Evolutionary conservation across 2,113 vertebrate species (phyloP).

Genomic region (Sinosuthora webbiana): DNA sequence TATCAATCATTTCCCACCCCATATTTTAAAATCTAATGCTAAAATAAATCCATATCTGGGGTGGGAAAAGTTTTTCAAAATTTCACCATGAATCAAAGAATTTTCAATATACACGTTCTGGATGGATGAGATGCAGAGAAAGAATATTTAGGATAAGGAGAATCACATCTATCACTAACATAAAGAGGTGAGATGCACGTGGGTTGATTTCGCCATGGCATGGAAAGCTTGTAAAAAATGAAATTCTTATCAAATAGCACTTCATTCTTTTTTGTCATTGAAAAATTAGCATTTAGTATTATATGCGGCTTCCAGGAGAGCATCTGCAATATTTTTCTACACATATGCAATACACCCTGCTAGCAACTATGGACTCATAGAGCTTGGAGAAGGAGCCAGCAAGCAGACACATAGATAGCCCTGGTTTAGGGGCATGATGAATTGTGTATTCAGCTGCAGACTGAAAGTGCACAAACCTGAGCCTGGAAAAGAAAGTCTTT

Average conservation of each 20-base stretch:
- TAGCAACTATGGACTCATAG: accelerated
- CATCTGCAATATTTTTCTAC: background rate
- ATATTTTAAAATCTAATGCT: background rate
- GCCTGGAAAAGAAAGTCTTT: background rate
- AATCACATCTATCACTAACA: background rate
- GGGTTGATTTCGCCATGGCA: background rate
- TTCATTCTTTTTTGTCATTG: background rate
- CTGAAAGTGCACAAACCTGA: background rate
- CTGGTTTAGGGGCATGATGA: background rate
- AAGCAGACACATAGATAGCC: background rate
- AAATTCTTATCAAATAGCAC: background rate
- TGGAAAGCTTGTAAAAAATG: background rate
- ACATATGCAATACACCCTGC: background rate
- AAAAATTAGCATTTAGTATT: background rate
- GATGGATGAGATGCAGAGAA: background rate
- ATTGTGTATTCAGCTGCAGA: background rate
- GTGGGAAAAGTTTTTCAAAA: background rate
- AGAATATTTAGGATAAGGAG: background rate
- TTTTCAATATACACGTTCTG: background rate
- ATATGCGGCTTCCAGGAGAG: background rate
- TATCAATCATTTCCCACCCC: background rate
- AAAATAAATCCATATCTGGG: background rate
- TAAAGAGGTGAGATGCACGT: background rate
- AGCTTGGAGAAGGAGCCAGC: background rate
- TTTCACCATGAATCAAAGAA: background rate